phyloP scores from a whole-genome alignment of 2,888 invertebrate genomes.

The Megalurothrips usitatus region DNA sequence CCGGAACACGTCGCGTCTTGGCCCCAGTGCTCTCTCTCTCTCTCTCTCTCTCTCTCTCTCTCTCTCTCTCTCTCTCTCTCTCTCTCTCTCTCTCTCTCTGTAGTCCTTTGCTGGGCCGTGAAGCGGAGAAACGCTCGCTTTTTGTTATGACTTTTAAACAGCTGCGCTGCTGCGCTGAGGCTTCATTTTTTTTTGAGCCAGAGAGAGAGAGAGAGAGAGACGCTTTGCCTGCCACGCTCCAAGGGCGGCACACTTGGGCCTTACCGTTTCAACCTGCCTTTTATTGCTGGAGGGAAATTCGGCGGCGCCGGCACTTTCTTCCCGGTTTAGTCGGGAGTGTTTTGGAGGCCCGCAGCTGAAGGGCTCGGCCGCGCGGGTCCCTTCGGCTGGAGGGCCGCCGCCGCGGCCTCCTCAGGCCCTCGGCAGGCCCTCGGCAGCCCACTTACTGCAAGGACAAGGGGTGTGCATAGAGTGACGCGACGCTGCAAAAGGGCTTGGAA shows the following conservation, averaged over 20 bases:
- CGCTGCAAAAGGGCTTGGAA: no score
- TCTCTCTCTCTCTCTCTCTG: not conserved
- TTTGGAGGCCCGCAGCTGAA: no score
- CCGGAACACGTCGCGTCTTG: not conserved
- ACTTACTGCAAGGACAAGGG: no score
- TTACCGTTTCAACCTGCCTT: no score
- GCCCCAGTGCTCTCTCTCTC: not conserved
- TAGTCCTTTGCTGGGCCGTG: not conserved
- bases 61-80: not conserved
- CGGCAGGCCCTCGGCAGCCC: no score
- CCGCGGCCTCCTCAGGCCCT: no score
- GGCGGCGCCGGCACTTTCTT: no score
- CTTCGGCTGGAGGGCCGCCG: no score
- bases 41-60: not conserved
- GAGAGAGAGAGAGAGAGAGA: not conserved
- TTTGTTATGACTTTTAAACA: not conserved
- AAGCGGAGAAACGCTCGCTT: not conserved
- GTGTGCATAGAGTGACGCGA: no score
- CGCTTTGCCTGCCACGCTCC: slow-evolving; percentile 8
- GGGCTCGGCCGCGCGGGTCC: no score
- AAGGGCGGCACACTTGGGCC: not conserved
- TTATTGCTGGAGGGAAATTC: no score
- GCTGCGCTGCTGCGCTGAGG: not conserved
- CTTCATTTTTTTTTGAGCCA: not conserved
- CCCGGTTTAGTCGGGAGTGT: no score